Evolutionary conservation across 2,888 invertebrate genomes (phyloP), one percentile per base, ranked within the genome.

Genomic region (Parnassius smintheus): DNA sequence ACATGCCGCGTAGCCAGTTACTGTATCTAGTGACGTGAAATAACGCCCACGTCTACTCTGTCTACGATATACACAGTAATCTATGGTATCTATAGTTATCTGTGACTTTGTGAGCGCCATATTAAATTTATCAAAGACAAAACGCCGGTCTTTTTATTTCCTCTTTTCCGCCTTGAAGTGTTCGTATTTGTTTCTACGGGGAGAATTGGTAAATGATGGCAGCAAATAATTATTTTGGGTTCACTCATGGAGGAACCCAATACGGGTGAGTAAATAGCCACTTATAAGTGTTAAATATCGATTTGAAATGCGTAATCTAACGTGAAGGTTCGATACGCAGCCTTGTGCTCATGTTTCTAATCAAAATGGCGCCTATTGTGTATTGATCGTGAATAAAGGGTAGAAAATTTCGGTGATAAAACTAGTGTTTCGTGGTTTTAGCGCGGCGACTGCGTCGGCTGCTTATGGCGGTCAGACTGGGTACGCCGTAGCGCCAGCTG

Each of bases 181-280:
- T 83, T 84, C 84, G 79, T 83, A 83, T 84, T 35, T 82, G 80
- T 86, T 87, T 87, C 82, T 77, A 79, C 78, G 84, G 81, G 83
- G 84, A 88, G 82, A 85, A 85, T 85, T 84, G 79, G 86, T 91
- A 81, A 88, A 91, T 86, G 85, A 95, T 96, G 96, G 96, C 96
- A 91, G 95, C 97, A 91, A 97, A 97, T 93, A 98, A 98, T 94
- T 98, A 97, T 94, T 97, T 97, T 91, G 97, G 97, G 85, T 98
- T 98, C 94, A 96, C 97, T 81, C 97, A 97, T 89, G 96, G 97
- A 82, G 97, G 97, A 87, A 96, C 97, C 81, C 97, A 97, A 93
- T 97, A 97, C 88, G 96, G 96, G 96, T 96, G 93, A 94, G 95
- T 92, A 72, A 69, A 69, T 66, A 71, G 62, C 49, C 42, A 62